Evolutionary conservation across 2,797 vertebrate genomes (phyloP).

Genomic region (Microctenopoma lineatum): DNA sequence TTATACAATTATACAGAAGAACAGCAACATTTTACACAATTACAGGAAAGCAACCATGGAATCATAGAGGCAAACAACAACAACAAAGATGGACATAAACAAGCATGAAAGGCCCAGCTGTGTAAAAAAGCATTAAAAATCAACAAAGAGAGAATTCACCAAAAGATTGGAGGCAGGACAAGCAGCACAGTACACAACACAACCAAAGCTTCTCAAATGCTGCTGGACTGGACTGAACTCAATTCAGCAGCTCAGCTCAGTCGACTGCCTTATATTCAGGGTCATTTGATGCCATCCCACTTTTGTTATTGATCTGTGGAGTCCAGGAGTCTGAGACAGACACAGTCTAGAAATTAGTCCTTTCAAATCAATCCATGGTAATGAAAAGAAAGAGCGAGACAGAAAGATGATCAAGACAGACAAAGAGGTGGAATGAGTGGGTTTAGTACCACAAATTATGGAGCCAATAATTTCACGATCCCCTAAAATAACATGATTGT

Average conservation of each 20-base stretch:
- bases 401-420: neutral
- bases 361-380: conserved; percentile 54
- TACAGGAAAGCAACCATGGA: neutral
- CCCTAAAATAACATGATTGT: neutral
- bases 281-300: conserved; percentile 42
- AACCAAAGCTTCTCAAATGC: neutral
- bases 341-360: conserved; percentile 32
- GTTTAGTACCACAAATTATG: neutral
- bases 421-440: conserved; percentile 4
- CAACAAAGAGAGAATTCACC: no score
- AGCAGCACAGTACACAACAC: neutral
- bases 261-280: conserved; percentile 37
- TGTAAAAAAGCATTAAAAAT: no score
- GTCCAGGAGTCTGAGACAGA: conserved; percentile 54
- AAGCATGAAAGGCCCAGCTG: no score
- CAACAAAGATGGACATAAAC: no score
- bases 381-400: conserved; percentile 2
- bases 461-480: no score
- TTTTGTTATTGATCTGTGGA: conserved; percentile 63
- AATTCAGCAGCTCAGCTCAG: conserved; percentile 32
- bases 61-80: neutral
- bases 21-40: neutral
- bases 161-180: no score
- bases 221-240: neutral
- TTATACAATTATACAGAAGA: neutral